Base-by-base conservation (phyloP, 2,113 vertebrate species). In the Micronycteris hirsuta region DNA sequence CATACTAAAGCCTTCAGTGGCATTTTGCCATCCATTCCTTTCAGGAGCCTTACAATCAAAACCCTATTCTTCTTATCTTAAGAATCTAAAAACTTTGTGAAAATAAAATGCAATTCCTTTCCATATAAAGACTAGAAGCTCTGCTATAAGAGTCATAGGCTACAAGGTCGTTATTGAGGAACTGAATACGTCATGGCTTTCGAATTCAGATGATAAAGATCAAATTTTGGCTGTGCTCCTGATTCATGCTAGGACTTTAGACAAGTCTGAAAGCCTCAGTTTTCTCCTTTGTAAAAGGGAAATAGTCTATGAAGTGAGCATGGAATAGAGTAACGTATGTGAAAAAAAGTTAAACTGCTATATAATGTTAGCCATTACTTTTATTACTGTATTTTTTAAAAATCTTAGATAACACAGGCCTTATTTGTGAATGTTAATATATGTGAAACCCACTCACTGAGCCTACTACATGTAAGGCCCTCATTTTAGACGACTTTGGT, bases 361-460 rank as follows among this genome's bases (percentile, higher is more conserved):
- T 22, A 38, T 89, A 83, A 80, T 70, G 9, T 45, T 91, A 61
- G 31, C 10, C 61, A n/a, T 90, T 92, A 38, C 16, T 70, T 87
- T 94, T 81, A 76, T 76, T 80, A 56, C 12, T 73, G 19, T 70
- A 61, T 63, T 63, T 52, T 80, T 7, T 70, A 36, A 94, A 56
- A 8, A 78, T 61, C 65, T 7, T 15, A 74, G 91, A 61, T 49
- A 78, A 47, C 41, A 65, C 5, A 58, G 16, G 7, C 26, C 65
- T 97, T 47, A 24, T 82, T 73, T 89, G 63, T 93, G 45, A 90
- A 61, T 92, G 20, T 38, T 38, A 93, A 80, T 94, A 82, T 87
- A 90, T 61, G 58, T 52, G 81, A 92, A 96, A 58, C 61, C 7
- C 28, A 54, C 20, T 88, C 36, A 85, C 7, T 52, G 41, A 88